phyloP scores from a whole-genome alignment of 2,888 invertebrate genomes.

The Cataglyphis altisquamis region DNA sequence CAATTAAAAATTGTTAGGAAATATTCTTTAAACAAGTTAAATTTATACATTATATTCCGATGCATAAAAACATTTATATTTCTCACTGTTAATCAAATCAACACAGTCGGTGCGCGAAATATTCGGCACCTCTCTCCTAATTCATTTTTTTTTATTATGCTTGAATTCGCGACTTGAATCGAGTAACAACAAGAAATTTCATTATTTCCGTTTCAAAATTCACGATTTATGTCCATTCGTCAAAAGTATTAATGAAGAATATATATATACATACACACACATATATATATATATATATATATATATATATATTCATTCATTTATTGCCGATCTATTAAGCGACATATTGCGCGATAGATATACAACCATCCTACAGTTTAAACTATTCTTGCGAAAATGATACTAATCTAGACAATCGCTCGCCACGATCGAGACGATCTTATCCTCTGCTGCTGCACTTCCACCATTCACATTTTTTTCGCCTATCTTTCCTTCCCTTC shows the following conservation, averaged over 20 bases:
- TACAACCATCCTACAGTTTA: conserved; percentile 73
- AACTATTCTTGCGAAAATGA: conserved; percentile 59
- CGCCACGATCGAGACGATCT: conserved; percentile 52
- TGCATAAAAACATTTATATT: conserved; percentile 73
- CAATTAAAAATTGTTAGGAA: conserved; percentile 85
- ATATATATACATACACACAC: conserved; percentile 13
- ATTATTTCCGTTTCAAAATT: conserved; percentile 53
- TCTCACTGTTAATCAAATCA: conserved; percentile 71
- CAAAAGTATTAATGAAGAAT: conserved; percentile 30
- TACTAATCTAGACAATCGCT: conserved; percentile 59
- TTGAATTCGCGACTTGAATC: conserved; percentile 43
- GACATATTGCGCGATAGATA: conserved; percentile 69
- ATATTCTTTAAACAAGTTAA: conserved; percentile 83
- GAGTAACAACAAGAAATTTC: conserved; percentile 64
- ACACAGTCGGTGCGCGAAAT: background rate
- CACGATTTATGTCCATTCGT: conserved; percentile 35
- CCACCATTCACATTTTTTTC: conserved; percentile 22
- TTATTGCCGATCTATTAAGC: conserved; percentile 71
- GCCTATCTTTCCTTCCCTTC: conserved; percentile 13
- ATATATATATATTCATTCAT: conserved; percentile 53
- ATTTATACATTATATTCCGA: conserved; percentile 82
- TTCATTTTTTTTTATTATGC: conserved; percentile 22
- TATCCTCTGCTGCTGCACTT: conserved; percentile 8
- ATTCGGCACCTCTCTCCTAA: background rate
- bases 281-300: conserved; percentile 45